phyloP scores from a whole-genome alignment of 2,797 vertebrate species.

The Adelosebastes latens region DNA sequence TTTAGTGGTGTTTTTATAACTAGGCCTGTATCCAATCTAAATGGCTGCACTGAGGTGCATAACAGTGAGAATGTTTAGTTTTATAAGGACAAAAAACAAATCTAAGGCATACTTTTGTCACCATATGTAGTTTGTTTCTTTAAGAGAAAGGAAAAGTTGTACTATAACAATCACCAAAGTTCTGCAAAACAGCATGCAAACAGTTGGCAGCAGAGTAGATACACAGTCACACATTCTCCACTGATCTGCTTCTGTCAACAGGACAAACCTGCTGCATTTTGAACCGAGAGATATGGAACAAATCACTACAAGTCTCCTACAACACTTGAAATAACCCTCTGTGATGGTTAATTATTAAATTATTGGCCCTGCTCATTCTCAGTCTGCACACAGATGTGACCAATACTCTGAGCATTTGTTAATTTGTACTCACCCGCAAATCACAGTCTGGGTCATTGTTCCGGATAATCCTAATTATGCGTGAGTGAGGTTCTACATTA shows the following conservation, averaged over 20 bases:
- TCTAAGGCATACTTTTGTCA: neutral
- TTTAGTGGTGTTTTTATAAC: neutral
- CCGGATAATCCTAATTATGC: slow-evolving; percentile 71
- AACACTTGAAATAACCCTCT: slow-evolving; percentile 12
- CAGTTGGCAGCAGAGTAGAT: slow-evolving; percentile 3
- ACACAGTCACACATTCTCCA: neutral
- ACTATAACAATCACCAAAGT: slow-evolving; percentile 12
- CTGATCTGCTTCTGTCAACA: slow-evolving; percentile 20
- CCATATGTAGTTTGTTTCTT: neutral
- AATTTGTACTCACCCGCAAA: slow-evolving; percentile 74
- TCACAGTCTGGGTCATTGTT: slow-evolving; percentile 65
- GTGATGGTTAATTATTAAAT: slow-evolving; percentile 51
- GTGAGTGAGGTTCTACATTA: slow-evolving; percentile 57
- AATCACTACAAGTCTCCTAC: slow-evolving; percentile 24
- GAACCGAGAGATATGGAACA: slow-evolving; percentile 27
- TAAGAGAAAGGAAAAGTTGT: neutral
- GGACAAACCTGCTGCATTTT: slow-evolving; percentile 16
- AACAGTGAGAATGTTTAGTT: neutral
- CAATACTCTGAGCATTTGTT: slow-evolving; percentile 40
- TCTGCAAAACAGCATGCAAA: slow-evolving; percentile 15
- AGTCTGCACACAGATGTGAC: slow-evolving; percentile 40
- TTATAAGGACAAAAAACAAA: neutral
- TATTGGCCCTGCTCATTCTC: slow-evolving; percentile 30
- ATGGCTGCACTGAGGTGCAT: neutral
- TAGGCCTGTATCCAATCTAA: neutral